A percentile compares a stretch with the other conserved stretches of the same genome.
These are phyloP conservation scores for Rhinopomastus cyanomelas DNA, from an alignment of 2,113 vertebrate genomes.

Conservation along the genomic window DNA sequence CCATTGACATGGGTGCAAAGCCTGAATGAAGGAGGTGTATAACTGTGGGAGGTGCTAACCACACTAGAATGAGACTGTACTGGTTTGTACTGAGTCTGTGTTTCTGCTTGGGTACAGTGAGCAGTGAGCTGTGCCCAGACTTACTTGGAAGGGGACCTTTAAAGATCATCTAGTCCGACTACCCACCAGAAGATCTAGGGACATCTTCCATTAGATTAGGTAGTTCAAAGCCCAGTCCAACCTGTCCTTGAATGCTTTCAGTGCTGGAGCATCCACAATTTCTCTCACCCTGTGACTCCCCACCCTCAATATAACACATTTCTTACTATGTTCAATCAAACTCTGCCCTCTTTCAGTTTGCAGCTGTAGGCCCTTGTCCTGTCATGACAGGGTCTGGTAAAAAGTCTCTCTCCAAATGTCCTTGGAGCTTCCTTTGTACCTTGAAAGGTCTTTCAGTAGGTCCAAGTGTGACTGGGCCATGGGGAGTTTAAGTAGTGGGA, in stretches of 20 bases:
- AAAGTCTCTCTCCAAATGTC: background rate
- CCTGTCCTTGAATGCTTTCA: background rate
- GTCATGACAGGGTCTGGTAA: accelerated
- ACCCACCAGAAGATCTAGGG: background rate
- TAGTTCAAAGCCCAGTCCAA: accelerated
- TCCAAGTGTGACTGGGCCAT: background rate
- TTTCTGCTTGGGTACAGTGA: background rate
- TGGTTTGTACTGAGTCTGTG: background rate
- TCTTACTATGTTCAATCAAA: background rate
- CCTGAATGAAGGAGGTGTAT: background rate
- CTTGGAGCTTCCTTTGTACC: background rate
- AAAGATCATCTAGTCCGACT: background rate
- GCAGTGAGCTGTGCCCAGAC: accelerated
- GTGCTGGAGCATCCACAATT: too few relatives aligned
- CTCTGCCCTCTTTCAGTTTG: background rate
- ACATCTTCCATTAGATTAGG: accelerated
- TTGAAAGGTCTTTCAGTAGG: background rate
- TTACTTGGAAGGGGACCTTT: background rate
- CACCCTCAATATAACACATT: background rate
- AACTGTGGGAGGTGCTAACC: background rate
- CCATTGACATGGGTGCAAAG: accelerated
- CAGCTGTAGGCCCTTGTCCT: background rate
- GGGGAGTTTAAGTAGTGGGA: background rate
- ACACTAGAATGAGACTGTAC: background rate
- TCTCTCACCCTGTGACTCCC: accelerated